phyloP scores from a whole-genome alignment of 2,888 invertebrate species.

The Stictocephala bisonia region DNA sequence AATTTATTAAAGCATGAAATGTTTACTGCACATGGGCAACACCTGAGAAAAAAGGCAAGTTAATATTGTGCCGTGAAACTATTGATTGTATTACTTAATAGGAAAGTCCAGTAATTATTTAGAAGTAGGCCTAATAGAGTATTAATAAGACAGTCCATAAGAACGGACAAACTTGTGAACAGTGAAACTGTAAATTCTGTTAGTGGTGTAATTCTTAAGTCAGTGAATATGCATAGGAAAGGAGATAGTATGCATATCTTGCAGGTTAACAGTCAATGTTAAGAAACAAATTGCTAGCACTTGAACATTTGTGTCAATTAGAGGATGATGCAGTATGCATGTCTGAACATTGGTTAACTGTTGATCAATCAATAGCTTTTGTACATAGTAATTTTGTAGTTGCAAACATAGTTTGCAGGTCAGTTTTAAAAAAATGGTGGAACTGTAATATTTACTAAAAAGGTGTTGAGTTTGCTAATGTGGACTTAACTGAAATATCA shows the following conservation, averaged over 20 bases:
- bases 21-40: no score
- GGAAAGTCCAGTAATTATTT: no score
- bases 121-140: no score
- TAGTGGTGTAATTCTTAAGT: no score
- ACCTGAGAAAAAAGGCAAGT: no score
- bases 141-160: no score
- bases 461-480: neutral
- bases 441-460: neutral
- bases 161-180: no score
- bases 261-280: neutral
- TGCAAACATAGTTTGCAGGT: neutral
- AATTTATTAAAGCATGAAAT: no score
- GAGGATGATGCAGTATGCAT: neutral
- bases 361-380: neutral
- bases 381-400: neutral
- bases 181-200: no score
- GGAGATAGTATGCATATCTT: neutral
- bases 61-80: no score
- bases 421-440: neutral
- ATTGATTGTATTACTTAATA: no score
- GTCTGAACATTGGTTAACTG: slow-evolving; percentile 1
- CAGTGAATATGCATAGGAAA: neutral
- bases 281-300: neutral
- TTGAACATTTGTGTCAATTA: neutral
- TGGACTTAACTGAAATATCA: neutral